Base-by-base conservation (phyloP, 2,797 vertebrate genomes). In the Remorina albescens region DNA sequence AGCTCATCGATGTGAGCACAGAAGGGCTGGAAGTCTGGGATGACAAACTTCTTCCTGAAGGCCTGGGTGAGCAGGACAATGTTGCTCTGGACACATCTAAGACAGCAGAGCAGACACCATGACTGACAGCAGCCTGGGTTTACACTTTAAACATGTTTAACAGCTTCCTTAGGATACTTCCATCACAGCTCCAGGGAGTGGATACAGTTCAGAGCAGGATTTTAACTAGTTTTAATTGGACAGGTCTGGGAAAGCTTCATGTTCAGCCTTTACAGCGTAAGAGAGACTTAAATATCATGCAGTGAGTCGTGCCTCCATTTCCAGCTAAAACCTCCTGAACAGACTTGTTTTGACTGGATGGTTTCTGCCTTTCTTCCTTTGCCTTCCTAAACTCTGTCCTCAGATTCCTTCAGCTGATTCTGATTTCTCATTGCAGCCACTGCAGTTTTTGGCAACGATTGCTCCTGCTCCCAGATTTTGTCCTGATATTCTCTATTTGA, bases 61-160 rank as follows among this genome's bases (percentile, higher is more conserved):
- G 98, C 98, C 93, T 99, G 98, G 41, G 98, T 99, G 77, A 99
- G 95, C 90, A 99, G 91, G 34, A 99, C 97, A 41, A 99, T 99
- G 93, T 99, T 99, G 93, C 97, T 99, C 84, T 98, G 97, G 80
- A 99, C 98, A 88, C 98, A 99, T 89, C 98, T 99, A 84, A 39
- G 73, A 74, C 36, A 51, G 10, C 25, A 49, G 53, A 25, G 36
- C 8, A 42, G 23, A 16, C 2, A 10, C 15, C 21, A 26, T n/a
- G 6, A 55, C 46, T 41, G 44, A 28, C n/a, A n/a, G n/a, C n/a
- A n/a, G n/a, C n/a, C n/a, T n/a, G n/a, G n/a, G n/a, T n/a, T n/a
- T n/a, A n/a, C n/a, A n/a, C n/a, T n/a, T n/a, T n/a, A n/a, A n/a
- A n/a, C n/a, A n/a, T n/a, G n/a, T n/a, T n/a, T n/a, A n/a, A n/a